Conservation (phyloP, 64 coral and sea anemone species). For the Stylophora pistillata region DNA sequence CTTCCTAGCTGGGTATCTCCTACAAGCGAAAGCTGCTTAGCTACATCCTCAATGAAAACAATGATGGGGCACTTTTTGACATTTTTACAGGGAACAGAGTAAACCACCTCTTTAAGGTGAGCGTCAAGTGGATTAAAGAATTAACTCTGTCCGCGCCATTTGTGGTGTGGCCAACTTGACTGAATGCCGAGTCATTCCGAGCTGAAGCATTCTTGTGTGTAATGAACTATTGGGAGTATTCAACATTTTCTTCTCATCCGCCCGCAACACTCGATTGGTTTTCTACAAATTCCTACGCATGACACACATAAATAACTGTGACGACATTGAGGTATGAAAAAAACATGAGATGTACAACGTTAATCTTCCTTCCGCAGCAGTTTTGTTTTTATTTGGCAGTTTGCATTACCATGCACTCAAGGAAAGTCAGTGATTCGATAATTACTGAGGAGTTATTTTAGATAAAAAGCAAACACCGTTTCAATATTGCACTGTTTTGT, state of each 20-base stretch:
- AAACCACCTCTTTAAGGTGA: not conserved
- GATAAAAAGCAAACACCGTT: no score
- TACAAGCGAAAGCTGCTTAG: not conserved
- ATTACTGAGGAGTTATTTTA: not conserved
- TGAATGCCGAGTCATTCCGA: not conserved
- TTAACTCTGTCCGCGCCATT: not conserved
- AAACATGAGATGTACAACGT: not conserved
- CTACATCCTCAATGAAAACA: not conserved
- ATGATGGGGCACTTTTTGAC: not conserved
- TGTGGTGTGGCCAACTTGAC: not conserved
- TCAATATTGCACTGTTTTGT: no score
- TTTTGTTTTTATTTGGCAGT: constrained; percentile 3
- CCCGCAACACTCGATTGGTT: no score
- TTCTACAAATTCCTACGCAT: no score
- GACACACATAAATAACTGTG: not conserved
- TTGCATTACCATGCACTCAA: not conserved
- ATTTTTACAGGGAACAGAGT: not conserved
- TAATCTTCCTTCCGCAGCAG: constrained; percentile 1
- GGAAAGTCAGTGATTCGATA: not conserved
- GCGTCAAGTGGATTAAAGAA: not conserved
- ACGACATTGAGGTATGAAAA: not conserved
- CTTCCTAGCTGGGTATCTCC: not conserved
- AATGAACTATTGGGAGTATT: no score
- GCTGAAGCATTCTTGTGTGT: not conserved
- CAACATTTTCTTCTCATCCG: no score